phyloP scores from a whole-genome alignment of 2,113 vertebrate genomes.

The Erythrolamprus reginae region DNA sequence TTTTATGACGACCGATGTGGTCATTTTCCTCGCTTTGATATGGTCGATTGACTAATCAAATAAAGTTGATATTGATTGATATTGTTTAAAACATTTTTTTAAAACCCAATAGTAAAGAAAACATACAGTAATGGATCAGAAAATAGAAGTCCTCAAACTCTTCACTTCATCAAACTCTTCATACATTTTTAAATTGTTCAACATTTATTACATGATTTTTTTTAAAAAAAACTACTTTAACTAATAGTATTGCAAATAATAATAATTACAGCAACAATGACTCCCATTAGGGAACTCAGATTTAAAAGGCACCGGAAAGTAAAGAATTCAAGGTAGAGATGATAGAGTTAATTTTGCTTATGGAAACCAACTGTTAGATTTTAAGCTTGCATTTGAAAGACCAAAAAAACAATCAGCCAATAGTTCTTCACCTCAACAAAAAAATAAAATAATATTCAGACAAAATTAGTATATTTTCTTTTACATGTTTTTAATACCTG shows the following conservation, averaged over 20 bases:
- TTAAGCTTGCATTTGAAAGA: not conserved
- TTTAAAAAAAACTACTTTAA: not conserved
- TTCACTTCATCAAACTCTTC: not conserved
- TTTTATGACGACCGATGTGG: no score
- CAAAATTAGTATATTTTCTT: not conserved
- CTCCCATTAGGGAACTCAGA: not conserved
- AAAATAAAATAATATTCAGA: not conserved
- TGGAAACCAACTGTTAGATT: not conserved
- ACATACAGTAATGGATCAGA: not conserved
- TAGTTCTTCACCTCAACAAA: not conserved
- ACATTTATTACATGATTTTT: not conserved
- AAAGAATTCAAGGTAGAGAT: not conserved
- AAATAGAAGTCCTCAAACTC: not conserved
- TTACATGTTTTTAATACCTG: not conserved
- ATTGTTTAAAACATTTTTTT: no score
- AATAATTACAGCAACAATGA: not conserved
- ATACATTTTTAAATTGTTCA: not conserved
- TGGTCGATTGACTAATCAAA: no score
- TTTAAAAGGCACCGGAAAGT: not conserved
- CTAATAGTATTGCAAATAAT: not conserved
- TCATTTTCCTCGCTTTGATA: no score
- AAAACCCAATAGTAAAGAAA: not conserved
- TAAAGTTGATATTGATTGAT: no score
- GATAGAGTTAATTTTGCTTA: not conserved
- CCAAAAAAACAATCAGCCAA: not conserved